Base-by-base conservation (phyloP, 2,797 vertebrate genomes). In the Manis pentadactyla region DNA sequence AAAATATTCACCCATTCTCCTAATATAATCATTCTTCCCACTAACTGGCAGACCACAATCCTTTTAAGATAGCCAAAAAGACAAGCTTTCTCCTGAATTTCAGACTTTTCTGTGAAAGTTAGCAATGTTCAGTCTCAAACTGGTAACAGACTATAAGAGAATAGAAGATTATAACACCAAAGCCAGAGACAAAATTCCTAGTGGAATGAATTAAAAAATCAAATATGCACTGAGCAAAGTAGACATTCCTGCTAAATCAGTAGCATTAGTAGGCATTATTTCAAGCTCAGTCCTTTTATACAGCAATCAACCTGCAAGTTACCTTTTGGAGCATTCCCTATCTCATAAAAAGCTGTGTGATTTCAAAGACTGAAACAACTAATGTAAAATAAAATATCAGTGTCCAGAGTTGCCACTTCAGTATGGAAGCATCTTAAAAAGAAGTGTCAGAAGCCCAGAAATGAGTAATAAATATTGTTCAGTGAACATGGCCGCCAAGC, bases 271-370 rank as follows among this genome's bases (percentile, higher is more conserved):
- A 92, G 64, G 75, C 49, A 92, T 89, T 57, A 84, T 96, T 95
- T 93, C 79, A 97, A 95, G 79, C 78, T 93, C 66, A 94, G 73
- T 71, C 81, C 74, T 68, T 82, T 96, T 34, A 86, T 81, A 37
- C 46, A 93, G 0, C 5, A 94, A 69, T 95, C 61, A 88, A 31
- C 96, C 90, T 97, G 63, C 63, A 96, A 95, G 1, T 61, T 95
- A 91, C 84, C 75, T 92, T 97, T 97, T 97, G 81, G 66, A 98
- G 68, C 78, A 93, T 46, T 77, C 64, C 42, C 23, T 93, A 93
- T 68, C 53, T 83, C 89, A 95, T 93, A 96, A 96, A 96, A 95
- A 94, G 7, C 87, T 95, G 1, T 75, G 63, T 83, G 18, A 75
- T 69, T 93, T 96, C 88, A 94, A 92, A 93, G 79, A 81, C 59